Evolutionary conservation across 2,113 vertebrate species (phyloP), one percentile per base, ranked within the genome.

Genomic region (Bubo scandiacus): DNA sequence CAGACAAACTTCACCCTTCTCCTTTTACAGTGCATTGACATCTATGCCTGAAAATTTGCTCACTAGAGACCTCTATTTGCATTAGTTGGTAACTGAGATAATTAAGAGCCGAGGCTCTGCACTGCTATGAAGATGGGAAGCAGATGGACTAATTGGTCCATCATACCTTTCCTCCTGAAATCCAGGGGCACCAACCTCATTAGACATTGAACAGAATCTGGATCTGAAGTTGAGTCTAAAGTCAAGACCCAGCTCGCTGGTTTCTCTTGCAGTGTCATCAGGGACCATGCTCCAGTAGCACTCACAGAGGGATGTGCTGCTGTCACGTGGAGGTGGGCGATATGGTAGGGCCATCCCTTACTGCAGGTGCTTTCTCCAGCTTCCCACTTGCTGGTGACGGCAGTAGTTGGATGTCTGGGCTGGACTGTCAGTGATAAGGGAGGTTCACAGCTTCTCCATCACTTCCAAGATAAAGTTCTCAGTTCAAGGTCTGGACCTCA

Each of bases 271-370:
- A 81, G 30, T 7, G 40, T 16, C 61, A 74, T 49, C 38, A 74
- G 38, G 57, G 65, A 11, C 29, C 12, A 2, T 0, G 2, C 6
- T 43, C 38, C 71, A 86, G 36, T 3, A 82, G 65, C 59, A 42
- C 36, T 25, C 54, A 30, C 47, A 15, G 58, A 85, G 47, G 18
- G 75, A 38, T 10, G 42, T 63, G 74, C 63, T 80, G 78, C 49
- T 81, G 40, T 57, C 36, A 19, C 0, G 0, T 16, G 55, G n/a
- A 73, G 49, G 6, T 0, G 58, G 65, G 15, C 6, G 4, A 18
- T 15, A 45, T 20, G 25, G 4, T 43, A 40, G 23, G 38, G 7
- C 40, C 43, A 34, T 7, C 36, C 23, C 30, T 65, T 2, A 12
- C 66, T 65, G 40, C 75, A 49, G n/a, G 5, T 40, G 52, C n/a